Evolutionary conservation across 2,888 invertebrate genomes (phyloP), one percentile per base, ranked within the genome.

Genomic region (Yponomeuta plumbellus): DNA sequence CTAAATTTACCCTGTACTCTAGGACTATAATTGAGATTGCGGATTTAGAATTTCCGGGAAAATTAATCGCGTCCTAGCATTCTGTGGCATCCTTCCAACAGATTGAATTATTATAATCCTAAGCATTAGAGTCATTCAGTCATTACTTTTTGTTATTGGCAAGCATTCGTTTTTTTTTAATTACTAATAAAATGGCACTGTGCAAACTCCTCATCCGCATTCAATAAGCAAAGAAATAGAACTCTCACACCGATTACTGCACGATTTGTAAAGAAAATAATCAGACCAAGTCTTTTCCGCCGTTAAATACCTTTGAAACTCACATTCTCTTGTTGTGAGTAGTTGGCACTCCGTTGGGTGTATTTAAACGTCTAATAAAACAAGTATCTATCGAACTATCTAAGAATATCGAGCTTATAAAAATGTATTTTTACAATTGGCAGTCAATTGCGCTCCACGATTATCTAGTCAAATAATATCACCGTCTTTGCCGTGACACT

Each of bases 1-100:
- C 85, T 90, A 90, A 86, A 80, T 85, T 89, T 91, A 91, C 91
- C 91, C 91, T 91, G 91, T 91, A 86, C 83, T 88, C 88, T 90
- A 90, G 88, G 86, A 86, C 65, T 86, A 87, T 83, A 85, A 82
- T 83, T 85, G 87, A 86, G 80, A 79, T 80, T 80, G 85, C 75
- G 74, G 80, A 78, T 66, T 80, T 79, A 78, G 69, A 79, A 80
- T 80, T 76, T 80, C 81, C 72, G 73, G 78, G 58, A 59, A 66
- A 57, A 22, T 44, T 17, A 17, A 20, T 56, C 64, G 64, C 63
- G 63, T 44, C 44, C 13, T 61, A 26, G 26, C 61, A 8, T 22
- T n/a, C n/a, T 17, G 22, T 26, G 26, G 58, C n/a, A 34, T 17
- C 26, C 61, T n/a, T 34, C n/a, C 23, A 26, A 22, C 39, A 52